These are phyloP conservation scores for Drosophila saltans DNA, from an alignment of 1,140 invertebrate species.

Conservation along the genomic window DNA sequence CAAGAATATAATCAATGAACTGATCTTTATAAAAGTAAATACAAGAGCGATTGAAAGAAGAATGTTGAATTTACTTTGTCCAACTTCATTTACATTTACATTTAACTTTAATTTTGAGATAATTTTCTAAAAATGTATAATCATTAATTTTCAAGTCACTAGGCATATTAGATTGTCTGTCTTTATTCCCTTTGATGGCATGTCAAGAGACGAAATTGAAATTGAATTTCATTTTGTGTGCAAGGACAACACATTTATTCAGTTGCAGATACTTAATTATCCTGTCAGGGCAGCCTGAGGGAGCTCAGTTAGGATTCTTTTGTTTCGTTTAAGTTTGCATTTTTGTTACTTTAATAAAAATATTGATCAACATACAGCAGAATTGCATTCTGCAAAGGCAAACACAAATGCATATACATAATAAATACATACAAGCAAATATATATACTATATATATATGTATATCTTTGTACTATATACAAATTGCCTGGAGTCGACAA, in stretches of 20 bases:
- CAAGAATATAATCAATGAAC: no score
- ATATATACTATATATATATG: no score
- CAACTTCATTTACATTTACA: neutral
- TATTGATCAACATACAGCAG: slow-evolving; percentile 34
- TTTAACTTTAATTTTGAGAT: neutral
- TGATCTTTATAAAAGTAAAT: no score
- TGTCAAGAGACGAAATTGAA: slow-evolving; percentile 37
- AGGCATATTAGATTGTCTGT: slow-evolving; percentile 28
- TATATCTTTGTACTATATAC: neutral
- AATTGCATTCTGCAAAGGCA: no score
- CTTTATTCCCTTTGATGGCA: slow-evolving; percentile 15
- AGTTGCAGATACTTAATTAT: slow-evolving; percentile 52
- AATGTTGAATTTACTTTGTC: no score
- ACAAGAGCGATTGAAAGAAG: no score
- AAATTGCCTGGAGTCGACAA: slow-evolving; percentile 36
- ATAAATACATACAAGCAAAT: no score
- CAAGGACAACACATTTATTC: slow-evolving; percentile 21
- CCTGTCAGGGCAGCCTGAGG: slow-evolving; percentile 25
- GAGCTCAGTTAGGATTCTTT: slow-evolving; percentile 15
- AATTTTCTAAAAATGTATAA: neutral
- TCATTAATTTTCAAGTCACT: slow-evolving; percentile 15
- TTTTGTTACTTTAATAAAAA: neutral
- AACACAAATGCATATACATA: no score
- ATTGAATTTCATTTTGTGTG: slow-evolving; percentile 28
- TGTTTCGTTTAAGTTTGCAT: neutral